phyloP scores from a whole-genome alignment of 2,797 vertebrate species.

The Sitta carolinensis region DNA sequence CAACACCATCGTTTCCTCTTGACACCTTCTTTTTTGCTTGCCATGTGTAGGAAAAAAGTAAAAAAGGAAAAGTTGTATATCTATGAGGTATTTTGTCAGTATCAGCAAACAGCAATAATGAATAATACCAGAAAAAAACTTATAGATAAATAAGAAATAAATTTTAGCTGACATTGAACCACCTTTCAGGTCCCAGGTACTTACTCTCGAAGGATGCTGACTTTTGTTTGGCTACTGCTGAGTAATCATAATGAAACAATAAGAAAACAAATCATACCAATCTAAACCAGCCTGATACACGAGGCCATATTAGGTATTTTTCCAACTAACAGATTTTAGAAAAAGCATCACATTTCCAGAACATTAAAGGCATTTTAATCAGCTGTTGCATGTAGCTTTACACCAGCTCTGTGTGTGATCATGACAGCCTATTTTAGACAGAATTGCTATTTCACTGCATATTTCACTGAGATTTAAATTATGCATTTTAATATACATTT shows the following conservation, averaged over 20 bases:
- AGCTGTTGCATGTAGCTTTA: background rate
- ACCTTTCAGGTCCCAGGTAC: background rate
- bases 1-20: background rate
- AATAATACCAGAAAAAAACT: background rate
- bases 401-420: background rate
- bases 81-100: background rate
- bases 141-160: background rate
- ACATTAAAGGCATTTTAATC: background rate
- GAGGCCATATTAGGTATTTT: background rate
- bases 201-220: background rate
- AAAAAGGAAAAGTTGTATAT: accelerated
- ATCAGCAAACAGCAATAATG: background rate
- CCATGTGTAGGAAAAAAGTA: background rate
- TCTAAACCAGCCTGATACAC: background rate
- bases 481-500: background rate
- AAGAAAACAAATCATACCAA: background rate
- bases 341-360: background rate
- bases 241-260: background rate
- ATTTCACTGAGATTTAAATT: background rate
- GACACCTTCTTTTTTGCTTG: background rate
- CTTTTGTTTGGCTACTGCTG: background rate
- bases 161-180: background rate
- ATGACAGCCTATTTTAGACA: background rate
- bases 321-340: background rate
- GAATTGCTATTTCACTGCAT: background rate